Evolutionary conservation across 2,797 vertebrate genomes (phyloP), one percentile per base, ranked within the genome.

Genomic region (Megalops cyprinoides): DNA sequence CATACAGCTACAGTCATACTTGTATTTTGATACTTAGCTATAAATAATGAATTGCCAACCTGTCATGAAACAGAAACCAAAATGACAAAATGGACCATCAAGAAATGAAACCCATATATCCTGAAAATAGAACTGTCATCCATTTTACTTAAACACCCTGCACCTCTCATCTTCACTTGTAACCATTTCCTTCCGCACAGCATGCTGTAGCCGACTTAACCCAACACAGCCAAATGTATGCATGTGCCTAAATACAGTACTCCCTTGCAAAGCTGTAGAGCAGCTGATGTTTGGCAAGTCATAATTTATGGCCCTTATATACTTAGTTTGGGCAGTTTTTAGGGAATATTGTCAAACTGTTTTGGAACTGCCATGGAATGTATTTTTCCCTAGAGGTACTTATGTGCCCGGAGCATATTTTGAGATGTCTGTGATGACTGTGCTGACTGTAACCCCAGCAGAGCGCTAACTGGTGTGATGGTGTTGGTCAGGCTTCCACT

Each of bases 401-500:
- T n/a, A n/a, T n/a, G n/a, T n/a, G n/a, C n/a, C n/a, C n/a, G n/a
- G n/a, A n/a, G n/a, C n/a, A n/a, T n/a, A n/a, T n/a, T n/a, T n/a
- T n/a, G n/a, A n/a, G n/a, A n/a, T n/a, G n/a, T n/a, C n/a, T 34
- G 34, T 69, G 65, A 37, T 20, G 34, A 39, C 34, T 25, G 60
- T 23, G 34, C 37, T 69, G 65, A 69, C 34, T 31, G 65, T 69
- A 69, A 42, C 18, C 18, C 4, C 3, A 25, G 48, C 31, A 44
- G 49, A n/a, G 25, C 73, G 8, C 74, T 75, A 44, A 75, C 76
- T 78, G 53, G 28, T 28, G 25, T 82, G 46, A 51, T 74, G n/a
- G 28, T 83, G 18, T 37, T 34, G 73, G 3, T 20, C 92, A 93
- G 98, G 98, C 89, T 99, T 97, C 94, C 98, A 99, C 92, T 99